Conservation (phyloP, 2,797 vertebrate genomes). For the Tympanoctomys barrerae region DNA sequence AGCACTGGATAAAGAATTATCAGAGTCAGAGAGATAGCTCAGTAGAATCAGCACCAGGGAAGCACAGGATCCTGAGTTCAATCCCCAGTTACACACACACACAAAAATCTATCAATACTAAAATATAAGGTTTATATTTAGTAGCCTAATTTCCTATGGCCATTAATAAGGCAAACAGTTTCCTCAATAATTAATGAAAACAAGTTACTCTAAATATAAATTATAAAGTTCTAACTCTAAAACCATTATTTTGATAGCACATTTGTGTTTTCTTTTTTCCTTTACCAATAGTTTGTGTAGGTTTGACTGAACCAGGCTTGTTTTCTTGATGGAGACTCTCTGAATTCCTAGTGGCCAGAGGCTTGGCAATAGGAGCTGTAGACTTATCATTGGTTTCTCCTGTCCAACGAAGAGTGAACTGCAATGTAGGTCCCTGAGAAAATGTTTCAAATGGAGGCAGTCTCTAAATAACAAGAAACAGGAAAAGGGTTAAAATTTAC, state of each 20-base stretch:
- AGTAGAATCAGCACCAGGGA: too few species aligned
- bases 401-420: conserved; percentile 99
- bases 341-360: conserved; percentile 97
- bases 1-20: not conserved
- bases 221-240: conserved; percentile 35
- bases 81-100: too few species aligned
- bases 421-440: conserved; percentile 99
- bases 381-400: conserved; percentile 96
- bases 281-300: conserved; percentile 95
- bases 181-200: conserved; percentile 36
- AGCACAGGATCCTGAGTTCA: too few species aligned
- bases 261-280: conserved; percentile 74
- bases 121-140: conserved; percentile 40
- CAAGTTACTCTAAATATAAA: conserved; percentile 1
- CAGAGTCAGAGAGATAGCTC: too few species aligned
- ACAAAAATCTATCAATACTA: not conserved
- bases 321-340: conserved; percentile 95
- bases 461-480: conserved; percentile 89
- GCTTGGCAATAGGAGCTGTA: conserved; percentile 96
- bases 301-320: conserved; percentile 94
- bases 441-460: conserved; percentile 99
- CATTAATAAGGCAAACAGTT: conserved; percentile 56
- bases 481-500: not conserved
- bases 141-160: not conserved
- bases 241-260: conserved; percentile 48